Base-by-base conservation (phyloP, 2,888 invertebrate species). In the Trichogramma dendrolimi region DNA sequence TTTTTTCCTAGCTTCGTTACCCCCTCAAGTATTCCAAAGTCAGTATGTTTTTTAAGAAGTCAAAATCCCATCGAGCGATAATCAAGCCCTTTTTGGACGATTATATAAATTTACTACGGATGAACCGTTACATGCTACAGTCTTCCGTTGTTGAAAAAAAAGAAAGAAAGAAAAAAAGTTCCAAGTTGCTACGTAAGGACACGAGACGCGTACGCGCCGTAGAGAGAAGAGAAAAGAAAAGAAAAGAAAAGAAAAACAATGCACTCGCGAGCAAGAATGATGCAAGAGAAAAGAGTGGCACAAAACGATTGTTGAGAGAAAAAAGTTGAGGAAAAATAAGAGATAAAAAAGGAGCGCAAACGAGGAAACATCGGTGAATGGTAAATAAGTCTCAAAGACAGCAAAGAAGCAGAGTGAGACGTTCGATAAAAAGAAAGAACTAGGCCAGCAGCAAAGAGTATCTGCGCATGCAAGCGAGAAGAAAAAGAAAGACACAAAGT, bases 261-360 rank as follows among this genome's bases (percentile, higher is more conserved):
- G 54, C 27, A 48, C n/a, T 14, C 48, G 27, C 48, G 46, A 58
- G 43, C 42, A 27, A 47, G 43, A 46, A 53, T 47, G 47, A 60
- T 40, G 39, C 11, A 41, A 51, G 27, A 42, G 47, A 50, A 60
- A 63, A 57, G 60, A 55, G 27, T 57, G 51, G 61, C 47, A 58
- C 58, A 63, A 63, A n/a, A 61, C 57, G 55, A 55, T 60, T 64
- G 58, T 60, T 57, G 62, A 50, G 61, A 64, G 58, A 60, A 56
- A 50, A 56, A 57, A 48, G 42, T 56, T 55, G 55, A 58, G 57
- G 62, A 50, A 64, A 64, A 60, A 60, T 59, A 50, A 56, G 59
- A 48, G 42, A 59, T 55, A 58, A 58, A 58, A 58, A 59, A 63
- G 58, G 61, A 58, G 61, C 58, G 55, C 47, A 38, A 58, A 50